Percentiles rank a stretch among this genome's conserved stretches.
Evolutionary conservation across 1,140 invertebrate genomes (phyloP).

Genomic region (Aphaenogaster floridana): DNA sequence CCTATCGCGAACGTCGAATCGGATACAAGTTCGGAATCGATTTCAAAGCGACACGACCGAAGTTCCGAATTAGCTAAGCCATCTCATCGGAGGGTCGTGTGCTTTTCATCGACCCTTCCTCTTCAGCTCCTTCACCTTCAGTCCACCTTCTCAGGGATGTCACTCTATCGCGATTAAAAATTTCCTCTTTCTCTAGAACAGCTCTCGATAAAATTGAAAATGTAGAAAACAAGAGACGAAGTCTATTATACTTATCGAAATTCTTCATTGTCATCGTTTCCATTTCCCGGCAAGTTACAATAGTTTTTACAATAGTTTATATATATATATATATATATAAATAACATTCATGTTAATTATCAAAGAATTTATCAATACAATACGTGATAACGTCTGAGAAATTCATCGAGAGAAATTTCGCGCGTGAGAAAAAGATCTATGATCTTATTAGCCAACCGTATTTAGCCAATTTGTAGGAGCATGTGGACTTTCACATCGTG

Average conservation of each 20-base stretch:
- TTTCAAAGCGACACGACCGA: conserved; percentile 22
- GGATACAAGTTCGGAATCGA: conserved; percentile 39
- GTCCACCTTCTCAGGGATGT: conserved; percentile 37
- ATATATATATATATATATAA: neutral
- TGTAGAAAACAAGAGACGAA: neutral
- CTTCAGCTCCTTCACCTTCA: conserved; percentile 28
- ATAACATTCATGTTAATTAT: neutral
- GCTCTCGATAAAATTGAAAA: conserved; percentile 9
- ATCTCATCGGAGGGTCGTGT: conserved; percentile 44
- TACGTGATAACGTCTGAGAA: neutral
- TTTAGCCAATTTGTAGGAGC: conserved; percentile 1
- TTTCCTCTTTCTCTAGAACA: conserved; percentile 12
- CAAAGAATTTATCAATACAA: neutral
- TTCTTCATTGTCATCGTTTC: neutral
- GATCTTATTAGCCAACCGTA: neutral
- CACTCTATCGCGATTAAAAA: conserved; percentile 55
- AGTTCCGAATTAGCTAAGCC: conserved; percentile 40
- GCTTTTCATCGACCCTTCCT: conserved; percentile 40
- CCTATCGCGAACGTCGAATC: neutral
- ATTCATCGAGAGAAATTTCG: neutral
- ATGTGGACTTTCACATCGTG: neutral
- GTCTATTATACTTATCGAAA: neutral
- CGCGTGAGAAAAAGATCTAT: neutral
- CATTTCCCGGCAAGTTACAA: neutral
- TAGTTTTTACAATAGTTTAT: too few relatives aligned